Percentiles rank a stretch among this genome's conserved stretches.
Conservation (phyloP, 2,797 vertebrate genomes). For the Parauchenoglanis ngamensis region DNA sequence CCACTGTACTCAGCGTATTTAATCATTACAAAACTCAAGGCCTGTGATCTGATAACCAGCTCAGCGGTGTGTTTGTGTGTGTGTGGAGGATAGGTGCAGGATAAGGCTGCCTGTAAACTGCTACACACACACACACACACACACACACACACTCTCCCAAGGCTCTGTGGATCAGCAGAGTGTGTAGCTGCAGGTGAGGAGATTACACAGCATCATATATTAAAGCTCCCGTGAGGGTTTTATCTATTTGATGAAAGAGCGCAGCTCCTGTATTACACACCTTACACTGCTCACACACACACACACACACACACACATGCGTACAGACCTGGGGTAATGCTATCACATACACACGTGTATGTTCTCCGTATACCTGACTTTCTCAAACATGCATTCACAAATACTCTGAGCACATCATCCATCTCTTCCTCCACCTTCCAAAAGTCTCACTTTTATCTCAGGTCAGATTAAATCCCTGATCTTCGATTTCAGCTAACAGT, state of each 20-base stretch:
- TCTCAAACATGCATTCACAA: background rate
- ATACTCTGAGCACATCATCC: background rate
- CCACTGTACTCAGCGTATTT: background rate
- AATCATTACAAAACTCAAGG: background rate
- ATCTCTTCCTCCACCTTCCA: background rate
- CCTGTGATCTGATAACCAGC: slow-evolving; percentile 20
- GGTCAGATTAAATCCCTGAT: background rate
- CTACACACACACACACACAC: background rate
- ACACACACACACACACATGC: slow-evolving; percentile 34
- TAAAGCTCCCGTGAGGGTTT: slow-evolving; percentile 29
- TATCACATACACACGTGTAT: slow-evolving; percentile 16
- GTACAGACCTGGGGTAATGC: background rate
- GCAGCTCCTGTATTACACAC: background rate
- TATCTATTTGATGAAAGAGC: slow-evolving; percentile 37
- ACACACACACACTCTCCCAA: background rate
- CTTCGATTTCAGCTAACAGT: background rate
- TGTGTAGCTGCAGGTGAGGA: slow-evolving; percentile 12
- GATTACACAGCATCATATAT: slow-evolving; percentile 16
- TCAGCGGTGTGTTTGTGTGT: slow-evolving; percentile 1
- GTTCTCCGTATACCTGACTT: background rate
- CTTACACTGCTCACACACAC: slow-evolving; percentile 6
- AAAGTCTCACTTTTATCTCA: background rate
- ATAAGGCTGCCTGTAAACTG: slow-evolving; percentile 4
- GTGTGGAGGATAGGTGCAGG: background rate
- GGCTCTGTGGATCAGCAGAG: slow-evolving; percentile 2